Conservation (phyloP, 2,113 vertebrate genomes). For the Plestiodon gilberti region DNA sequence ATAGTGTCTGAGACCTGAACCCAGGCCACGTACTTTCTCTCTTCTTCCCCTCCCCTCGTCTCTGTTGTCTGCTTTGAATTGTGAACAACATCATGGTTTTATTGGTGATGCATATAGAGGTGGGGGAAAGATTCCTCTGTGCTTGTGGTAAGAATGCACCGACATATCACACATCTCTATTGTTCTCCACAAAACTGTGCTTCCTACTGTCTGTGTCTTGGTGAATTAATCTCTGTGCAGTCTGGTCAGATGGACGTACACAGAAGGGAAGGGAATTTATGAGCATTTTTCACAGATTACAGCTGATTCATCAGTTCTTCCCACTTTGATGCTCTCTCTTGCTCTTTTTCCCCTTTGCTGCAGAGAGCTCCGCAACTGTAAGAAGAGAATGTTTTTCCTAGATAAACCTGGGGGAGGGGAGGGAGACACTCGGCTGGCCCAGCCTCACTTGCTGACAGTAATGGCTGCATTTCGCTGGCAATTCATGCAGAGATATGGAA, state of each 20-base stretch:
- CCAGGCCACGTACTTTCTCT: too few relatives aligned
- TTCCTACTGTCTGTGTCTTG: slow-evolving; percentile 62
- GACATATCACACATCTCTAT: slow-evolving; percentile 64
- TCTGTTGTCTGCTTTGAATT: slow-evolving; percentile 14
- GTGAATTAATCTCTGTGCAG: slow-evolving; percentile 58
- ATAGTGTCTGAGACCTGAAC: neutral
- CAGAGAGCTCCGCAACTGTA: neutral
- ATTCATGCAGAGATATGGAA: neutral
- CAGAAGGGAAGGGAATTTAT: slow-evolving; percentile 73
- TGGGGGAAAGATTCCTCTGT: slow-evolving; percentile 33
- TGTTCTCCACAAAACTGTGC: slow-evolving; percentile 67
- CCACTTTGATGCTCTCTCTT: neutral
- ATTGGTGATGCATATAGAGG: neutral
- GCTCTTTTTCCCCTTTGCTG: neutral
- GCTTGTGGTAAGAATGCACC: slow-evolving; percentile 64
- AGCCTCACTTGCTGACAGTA: neutral
- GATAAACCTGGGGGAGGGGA: neutral
- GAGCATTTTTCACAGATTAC: slow-evolving; percentile 76
- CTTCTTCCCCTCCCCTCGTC: neutral
- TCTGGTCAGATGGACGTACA: slow-evolving; percentile 71
- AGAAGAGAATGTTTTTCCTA: neutral
- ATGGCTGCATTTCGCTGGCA: neutral
- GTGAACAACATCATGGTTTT: slow-evolving; percentile 45
- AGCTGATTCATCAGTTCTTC: slow-evolving; percentile 12
- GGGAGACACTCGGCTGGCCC: neutral